A percentile compares a stretch with the other conserved stretches of the same genome.
phyloP scores from a whole-genome alignment of 1,140 invertebrate genomes.

The Brachionus rubens region DNA sequence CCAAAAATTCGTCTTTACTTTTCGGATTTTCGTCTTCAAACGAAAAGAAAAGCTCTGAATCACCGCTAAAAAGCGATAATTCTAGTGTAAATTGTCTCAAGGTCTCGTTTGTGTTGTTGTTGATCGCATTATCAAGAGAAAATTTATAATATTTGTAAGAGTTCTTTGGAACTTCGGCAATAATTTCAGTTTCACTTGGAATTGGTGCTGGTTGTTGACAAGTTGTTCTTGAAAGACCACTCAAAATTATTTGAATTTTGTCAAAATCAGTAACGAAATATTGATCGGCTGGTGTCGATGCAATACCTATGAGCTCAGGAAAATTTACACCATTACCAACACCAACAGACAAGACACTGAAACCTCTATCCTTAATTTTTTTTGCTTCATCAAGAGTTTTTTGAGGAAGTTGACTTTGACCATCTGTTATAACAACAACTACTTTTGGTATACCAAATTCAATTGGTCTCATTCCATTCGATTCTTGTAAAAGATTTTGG shows the following conservation, averaged over 20 bases:
- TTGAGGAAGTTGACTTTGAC: neutral
- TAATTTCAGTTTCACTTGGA: neutral
- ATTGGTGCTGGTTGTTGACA: conserved; percentile 22
- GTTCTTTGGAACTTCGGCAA: neutral
- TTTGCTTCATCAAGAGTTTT: neutral
- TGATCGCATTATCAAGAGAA: neutral
- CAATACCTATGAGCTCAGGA: neutral
- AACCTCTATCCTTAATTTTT: conserved; percentile 6
- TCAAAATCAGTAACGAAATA: conserved; percentile 24
- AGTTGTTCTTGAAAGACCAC: neutral
- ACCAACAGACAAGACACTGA: conserved; percentile 1
- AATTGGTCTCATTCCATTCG: conserved; percentile 24
- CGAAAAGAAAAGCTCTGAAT: neutral
- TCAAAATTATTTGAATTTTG: neutral
- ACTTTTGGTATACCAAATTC: conserved; percentile 15
- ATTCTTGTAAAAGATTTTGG: conserved; percentile 17
- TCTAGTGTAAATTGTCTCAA: neutral
- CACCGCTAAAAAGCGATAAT: neutral
- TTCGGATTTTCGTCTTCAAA: conserved; percentile 21
- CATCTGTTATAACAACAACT: conserved; percentile 16
- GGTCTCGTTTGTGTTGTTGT: neutral
- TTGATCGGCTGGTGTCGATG: conserved; percentile 26
- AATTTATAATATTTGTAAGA: conserved; percentile 16
- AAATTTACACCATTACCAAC: neutral
- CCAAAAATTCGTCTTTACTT: conserved; percentile 21